Evolutionary conservation across 2,113 vertebrate genomes (phyloP), one percentile per base, ranked within the genome.

Genomic region (Ailuropoda melanoleuca): DNA sequence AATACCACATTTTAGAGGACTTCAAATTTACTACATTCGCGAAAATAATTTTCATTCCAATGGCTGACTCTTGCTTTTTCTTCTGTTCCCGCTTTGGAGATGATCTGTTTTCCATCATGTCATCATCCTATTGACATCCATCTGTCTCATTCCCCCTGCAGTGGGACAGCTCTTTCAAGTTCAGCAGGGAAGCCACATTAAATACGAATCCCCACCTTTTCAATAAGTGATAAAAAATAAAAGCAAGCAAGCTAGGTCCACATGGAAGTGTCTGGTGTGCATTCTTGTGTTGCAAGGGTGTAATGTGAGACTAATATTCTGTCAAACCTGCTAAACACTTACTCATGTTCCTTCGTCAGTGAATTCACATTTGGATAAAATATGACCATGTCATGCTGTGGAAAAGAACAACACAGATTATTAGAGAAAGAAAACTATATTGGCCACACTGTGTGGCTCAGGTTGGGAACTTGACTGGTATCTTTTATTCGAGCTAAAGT

Each of bases 61-160:
- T 8, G 24, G 11, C 21, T 68, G n/a, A 85, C 48, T 93, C 80
- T 97, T 88, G 53, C 53, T 96, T 90, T 94, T 94, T 94, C 21
- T 87, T 92, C 46, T 55, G 48, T 55, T 88, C 26, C 39, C 75
- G 56, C n/a, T 94, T 84, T 68, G 58, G 72, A 68, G 26, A 24
- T 56, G 39, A 34, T 53, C 4, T 23, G 39, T 55, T 94, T 88
- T 78, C 58, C 46, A 62, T 64, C 58, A 81, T 31, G 13, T 80
- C 77, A 53, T 37, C 29, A 13, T n/a, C 37, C 21, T 21, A 24
- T 3, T 75, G 72, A 90, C 70, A 77, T 74, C 34, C 31, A 62
- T n/a, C 12, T 88, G 29, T 66, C 26, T 83, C 39, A 17, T 17
- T 60, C 19, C 13, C 6, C 26, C 77, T 34, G 24, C 11, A 53